These are phyloP conservation scores for Spodoptera picta DNA, from an alignment of 2,888 invertebrate genomes.

Conservation along the genomic window DNA sequence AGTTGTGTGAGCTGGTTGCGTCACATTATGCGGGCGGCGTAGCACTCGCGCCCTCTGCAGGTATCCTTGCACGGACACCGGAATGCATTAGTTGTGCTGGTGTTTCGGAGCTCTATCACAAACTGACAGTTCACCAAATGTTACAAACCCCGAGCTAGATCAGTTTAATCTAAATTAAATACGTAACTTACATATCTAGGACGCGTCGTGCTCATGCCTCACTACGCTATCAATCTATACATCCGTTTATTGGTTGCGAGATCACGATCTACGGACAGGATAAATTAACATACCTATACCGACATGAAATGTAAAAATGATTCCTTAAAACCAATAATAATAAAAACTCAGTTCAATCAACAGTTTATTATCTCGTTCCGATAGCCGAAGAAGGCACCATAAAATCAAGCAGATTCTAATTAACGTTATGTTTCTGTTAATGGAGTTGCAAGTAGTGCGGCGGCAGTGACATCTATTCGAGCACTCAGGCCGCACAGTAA, in stretches of 20 bases:
- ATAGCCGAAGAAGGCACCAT: conserved; percentile 19
- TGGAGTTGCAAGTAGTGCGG: conserved; percentile 24
- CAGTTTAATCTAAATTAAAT: conserved; percentile 36
- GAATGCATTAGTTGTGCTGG: conserved; percentile 25
- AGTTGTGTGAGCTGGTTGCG: conserved; percentile 55
- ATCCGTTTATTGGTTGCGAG: conserved; percentile 60
- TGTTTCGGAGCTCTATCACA: conserved; percentile 10
- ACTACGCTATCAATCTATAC: conserved; percentile 51
- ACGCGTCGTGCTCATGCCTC: conserved; percentile 50
- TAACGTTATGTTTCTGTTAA: conserved; percentile 28
- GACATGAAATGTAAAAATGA: conserved; percentile 39
- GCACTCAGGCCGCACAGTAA: conserved; percentile 62
- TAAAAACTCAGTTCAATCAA: conserved; percentile 43
- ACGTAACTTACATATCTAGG: conserved; percentile 40
- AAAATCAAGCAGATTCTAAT: conserved; percentile 29
- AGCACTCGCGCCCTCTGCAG: conserved; percentile 26
- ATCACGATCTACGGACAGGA: conserved; percentile 64
- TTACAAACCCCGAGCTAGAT: conserved; percentile 23
- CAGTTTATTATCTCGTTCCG: conserved; percentile 24
- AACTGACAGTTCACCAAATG: conserved; percentile 3
- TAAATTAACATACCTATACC: conserved; percentile 19
- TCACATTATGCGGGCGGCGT: conserved; percentile 62
- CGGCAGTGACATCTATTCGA: conserved; percentile 34
- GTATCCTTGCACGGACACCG: conserved; percentile 30
- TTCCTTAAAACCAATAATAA: conserved; percentile 29